Percentiles rank a stretch among this genome's conserved stretches.
These are phyloP conservation scores for Caenorhabditis angaria DNA, from an alignment of 2,888 invertebrate genomes.

Conservation along the genomic window DNA sequence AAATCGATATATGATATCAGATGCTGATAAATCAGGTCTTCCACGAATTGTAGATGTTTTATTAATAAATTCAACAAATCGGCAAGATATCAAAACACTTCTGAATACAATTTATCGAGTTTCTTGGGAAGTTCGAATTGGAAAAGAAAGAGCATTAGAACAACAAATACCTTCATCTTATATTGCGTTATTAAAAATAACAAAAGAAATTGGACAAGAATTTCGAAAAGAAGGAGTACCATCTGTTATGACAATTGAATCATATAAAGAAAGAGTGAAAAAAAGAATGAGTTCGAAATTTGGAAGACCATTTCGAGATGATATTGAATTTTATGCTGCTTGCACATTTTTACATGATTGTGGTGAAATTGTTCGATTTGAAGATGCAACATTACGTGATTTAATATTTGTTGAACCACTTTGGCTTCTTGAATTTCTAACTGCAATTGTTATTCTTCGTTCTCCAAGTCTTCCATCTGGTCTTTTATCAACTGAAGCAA, in stretches of 20 bases:
- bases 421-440: slow-evolving; percentile 97
- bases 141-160: slow-evolving; percentile 86
- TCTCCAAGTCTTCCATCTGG: slow-evolving; percentile 40
- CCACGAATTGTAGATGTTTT: slow-evolving; percentile 77
- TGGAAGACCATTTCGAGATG: slow-evolving; percentile 77
- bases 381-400: slow-evolving; percentile 88
- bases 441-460: slow-evolving; percentile 90
- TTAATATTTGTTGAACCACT: slow-evolving; percentile 96
- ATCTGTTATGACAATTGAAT: slow-evolving; percentile 82
- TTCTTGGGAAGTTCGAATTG: slow-evolving; percentile 83
- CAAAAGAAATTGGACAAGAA: slow-evolving; percentile 78
- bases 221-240: slow-evolving; percentile 72
- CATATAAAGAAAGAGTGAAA: slow-evolving; percentile 76
- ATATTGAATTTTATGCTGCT: slow-evolving; percentile 89
- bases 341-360: slow-evolving; percentile 92
- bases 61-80: slow-evolving; percentile 75
- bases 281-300: slow-evolving; percentile 56
- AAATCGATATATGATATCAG: slow-evolving; percentile 84
- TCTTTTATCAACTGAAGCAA: slow-evolving; percentile 44
- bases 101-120: slow-evolving; percentile 84
- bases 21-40: slow-evolving; percentile 85
- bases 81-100: slow-evolving; percentile 83
- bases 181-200: slow-evolving; percentile 89
- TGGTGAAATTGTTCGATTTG: slow-evolving; percentile 63
- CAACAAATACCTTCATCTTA: slow-evolving; percentile 96